Base-by-base conservation (phyloP, 2,797 vertebrate species). In the Platyrinchus mystaceus region DNA sequence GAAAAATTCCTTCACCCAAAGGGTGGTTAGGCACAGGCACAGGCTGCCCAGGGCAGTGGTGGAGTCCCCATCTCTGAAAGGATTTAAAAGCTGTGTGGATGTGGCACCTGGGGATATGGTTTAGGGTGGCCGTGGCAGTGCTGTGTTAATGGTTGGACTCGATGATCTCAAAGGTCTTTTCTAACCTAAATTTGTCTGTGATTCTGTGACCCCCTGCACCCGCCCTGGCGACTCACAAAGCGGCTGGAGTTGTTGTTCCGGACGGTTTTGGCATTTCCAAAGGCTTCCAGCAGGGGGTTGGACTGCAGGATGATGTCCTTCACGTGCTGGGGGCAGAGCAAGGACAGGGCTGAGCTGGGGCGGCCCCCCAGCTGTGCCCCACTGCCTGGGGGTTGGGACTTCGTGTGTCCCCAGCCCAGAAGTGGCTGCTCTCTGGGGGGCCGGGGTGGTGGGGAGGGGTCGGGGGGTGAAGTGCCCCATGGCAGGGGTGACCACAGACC, bases 281-380 rank as follows among this genome's bases (percentile, higher is more conserved):
- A 99, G 41, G 99, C 99, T 95, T 99, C 99, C 55, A 99, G 98
- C 81, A 99, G 97, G 0, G 99, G 99, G 96, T 99, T 99, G 28
- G 99, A 99, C 95, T 99, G 99, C 26, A 99, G 98, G 95, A 99
- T 99, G 95, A 99, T 99, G 91, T 99, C 99, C 97, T 99, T 99
- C 19, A 99, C 99, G 1, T 99, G 99, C 99, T 99, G 94, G 36
- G 74, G 93, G 76, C 52, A 90, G n/a, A 49, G 26, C 49, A 53
- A 44, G 19, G 43, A 55, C 6, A 19, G 34, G 12, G 16, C 49
- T 70, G 74, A 79, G 55, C 8, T 0, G 9, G 8, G 7, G 14
- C 10, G 7, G 8, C 28, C 60, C 43, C 30, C 8, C 0, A 0
- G 18, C 56, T 13, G n/a, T 9, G 4, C 22, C 73, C 49, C 39